Percentiles rank a stretch among this genome's conserved stretches.
These are phyloP conservation scores for Graphium colonna DNA, from an alignment of 2,888 invertebrate species.

Conservation along the genomic window DNA sequence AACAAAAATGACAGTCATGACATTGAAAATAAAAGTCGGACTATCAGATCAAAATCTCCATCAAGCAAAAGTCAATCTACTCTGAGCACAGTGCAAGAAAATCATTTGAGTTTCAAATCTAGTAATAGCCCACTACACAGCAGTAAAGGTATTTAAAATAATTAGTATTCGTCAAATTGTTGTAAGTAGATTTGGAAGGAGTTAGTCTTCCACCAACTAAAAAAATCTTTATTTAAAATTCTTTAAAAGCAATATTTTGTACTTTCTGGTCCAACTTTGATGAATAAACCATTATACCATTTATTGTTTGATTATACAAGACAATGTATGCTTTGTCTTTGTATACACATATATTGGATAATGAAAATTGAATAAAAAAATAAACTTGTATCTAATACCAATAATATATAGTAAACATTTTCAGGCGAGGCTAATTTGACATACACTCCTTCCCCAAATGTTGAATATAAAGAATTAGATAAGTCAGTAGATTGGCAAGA, in stretches of 20 bases:
- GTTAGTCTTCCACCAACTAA: no score
- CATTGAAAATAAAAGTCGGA: conserved; percentile 29
- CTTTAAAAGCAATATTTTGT: no score
- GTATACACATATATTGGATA: no score
- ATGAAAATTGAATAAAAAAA: no score
- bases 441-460: conserved; percentile 62
- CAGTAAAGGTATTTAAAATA: conserved; percentile 46
- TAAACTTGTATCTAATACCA: no score
- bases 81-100: conserved; percentile 64
- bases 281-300: no score
- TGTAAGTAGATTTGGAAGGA: no score
- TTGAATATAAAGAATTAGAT: conserved; percentile 73
- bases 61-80: conserved; percentile 63
- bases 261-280: no score
- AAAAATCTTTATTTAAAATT: not conserved
- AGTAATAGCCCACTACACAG: conserved; percentile 50
- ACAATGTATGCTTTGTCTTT: no score
- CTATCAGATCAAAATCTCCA: conserved; percentile 54
- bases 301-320: no score
- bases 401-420: conserved; percentile 52
- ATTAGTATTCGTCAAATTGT: conserved; percentile 8
- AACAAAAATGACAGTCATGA: conserved; percentile 27
- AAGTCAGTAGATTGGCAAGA: conserved; percentile 74
- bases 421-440: conserved; percentile 65
- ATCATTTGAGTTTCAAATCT: conserved; percentile 54